phyloP scores from a whole-genome alignment of 2,113 vertebrate species.

The Phylloscopus trochilus region DNA sequence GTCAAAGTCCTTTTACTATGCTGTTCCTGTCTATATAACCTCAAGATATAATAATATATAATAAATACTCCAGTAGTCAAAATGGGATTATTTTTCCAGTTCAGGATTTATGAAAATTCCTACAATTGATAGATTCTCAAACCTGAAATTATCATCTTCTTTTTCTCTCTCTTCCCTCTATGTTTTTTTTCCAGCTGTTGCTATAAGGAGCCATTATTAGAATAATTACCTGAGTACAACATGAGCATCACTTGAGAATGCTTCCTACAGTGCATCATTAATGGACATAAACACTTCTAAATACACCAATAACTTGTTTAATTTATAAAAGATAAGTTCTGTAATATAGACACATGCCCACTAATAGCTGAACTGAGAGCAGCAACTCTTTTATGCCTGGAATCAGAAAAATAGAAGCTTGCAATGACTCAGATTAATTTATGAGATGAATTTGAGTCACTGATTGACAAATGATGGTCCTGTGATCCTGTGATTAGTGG shows the following conservation, averaged over 20 bases:
- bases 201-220: not conserved
- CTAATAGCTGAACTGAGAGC: not conserved
- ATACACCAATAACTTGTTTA: not conserved
- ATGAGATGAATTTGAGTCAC: not conserved
- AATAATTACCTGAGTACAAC: not conserved
- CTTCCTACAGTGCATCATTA: not conserved
- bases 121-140: not conserved
- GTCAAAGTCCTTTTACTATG: not conserved
- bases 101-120: not conserved
- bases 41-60: not conserved
- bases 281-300: not conserved
- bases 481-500: not conserved
- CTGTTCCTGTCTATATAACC: not conserved
- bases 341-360: not conserved
- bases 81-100: not conserved
- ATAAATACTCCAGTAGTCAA: not conserved
- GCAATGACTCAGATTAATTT: not conserved
- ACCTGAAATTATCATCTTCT: not conserved
- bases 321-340: not conserved
- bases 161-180: not conserved
- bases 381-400: not conserved
- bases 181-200: not conserved
- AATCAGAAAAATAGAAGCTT: not conserved
- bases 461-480: not conserved
- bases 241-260: not conserved